Evolutionary conservation across 2,113 vertebrate species (phyloP).

Genomic region (Lonchura striata): DNA sequence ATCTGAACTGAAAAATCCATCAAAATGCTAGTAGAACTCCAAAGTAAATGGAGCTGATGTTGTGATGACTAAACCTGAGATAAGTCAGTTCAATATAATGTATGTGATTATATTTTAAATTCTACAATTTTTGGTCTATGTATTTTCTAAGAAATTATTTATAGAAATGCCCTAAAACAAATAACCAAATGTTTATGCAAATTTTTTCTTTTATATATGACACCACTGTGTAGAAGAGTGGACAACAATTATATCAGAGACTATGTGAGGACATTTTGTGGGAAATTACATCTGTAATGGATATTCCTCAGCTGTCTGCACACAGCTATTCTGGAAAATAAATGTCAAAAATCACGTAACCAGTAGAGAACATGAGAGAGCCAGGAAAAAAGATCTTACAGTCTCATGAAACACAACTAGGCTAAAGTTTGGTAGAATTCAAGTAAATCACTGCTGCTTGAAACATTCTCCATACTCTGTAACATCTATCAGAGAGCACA

Average conservation of each 20-base stretch:
- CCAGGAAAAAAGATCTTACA: background rate
- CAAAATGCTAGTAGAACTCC: background rate
- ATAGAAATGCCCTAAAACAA: background rate
- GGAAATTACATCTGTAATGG: background rate
- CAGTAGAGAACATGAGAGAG: background rate
- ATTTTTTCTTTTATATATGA: background rate
- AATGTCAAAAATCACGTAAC: background rate
- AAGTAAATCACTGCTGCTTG: background rate
- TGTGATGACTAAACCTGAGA: background rate
- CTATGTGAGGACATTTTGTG: background rate
- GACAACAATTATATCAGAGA: background rate
- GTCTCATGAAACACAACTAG: background rate
- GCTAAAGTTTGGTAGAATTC: background rate
- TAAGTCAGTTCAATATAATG: background rate
- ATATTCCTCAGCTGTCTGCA: background rate
- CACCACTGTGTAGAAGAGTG: background rate
- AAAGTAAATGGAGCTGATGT: background rate
- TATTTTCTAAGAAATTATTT: no score
- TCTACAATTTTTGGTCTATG: background rate
- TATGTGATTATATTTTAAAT: background rate
- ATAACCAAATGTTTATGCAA: background rate
- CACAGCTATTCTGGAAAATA: background rate
- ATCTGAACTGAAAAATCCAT: background rate
- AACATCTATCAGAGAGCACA: accelerated
- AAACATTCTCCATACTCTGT: background rate